Base-by-base conservation (phyloP, 2,113 vertebrate genomes). In the Charadrius vociferus region DNA sequence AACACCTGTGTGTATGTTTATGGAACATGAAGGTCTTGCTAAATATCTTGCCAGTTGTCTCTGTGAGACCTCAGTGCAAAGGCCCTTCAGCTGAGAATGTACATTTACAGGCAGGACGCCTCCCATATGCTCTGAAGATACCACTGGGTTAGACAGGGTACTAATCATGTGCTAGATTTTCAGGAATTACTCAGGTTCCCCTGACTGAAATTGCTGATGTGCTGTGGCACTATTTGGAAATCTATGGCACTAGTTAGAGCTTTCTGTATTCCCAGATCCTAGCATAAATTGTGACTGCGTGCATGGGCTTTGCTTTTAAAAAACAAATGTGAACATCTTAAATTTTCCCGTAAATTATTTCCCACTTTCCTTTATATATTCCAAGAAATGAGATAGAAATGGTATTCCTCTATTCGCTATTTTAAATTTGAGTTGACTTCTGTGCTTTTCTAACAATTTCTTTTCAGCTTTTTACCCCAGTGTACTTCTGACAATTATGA, bases 401-500 rank as follows among this genome's bases (percentile, higher is more conserved):
- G 6, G 6, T 6, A 30, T 79, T 94, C 16, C 32, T 86, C 20
- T 5, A 2, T n/a, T 71, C 49, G 3, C 14, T 15, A 5, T 87
- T 96, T 94, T 41, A 58, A 61, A 91, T 82, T 80, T 53, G 55
- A 43, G 6, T 62, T 68, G 22, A 52, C 4, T 56, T 14, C 37
- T 59, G 9, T 63, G 58, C 12, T 82, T 81, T 88, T 56, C 59
- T 74, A 82, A 50, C 16, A 72, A 43, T 47, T 73, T 55, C 7
- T 59, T 94, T 92, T 49, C 52, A 72, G 9, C 52, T 81, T 87
- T 79, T 72, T 75, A 90, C 30, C 5, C 3, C 9, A 37, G 11
- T 0, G 0, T 55, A 19, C 9, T 49, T 94, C 88, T 96, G 81
- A 80, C 71, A 96, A 93, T 98, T 97, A 96, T 65, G 39, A 95